These are phyloP conservation scores for Melanostoma mellinum DNA, from an alignment of 2,888 invertebrate genomes.

Conservation along the genomic window DNA sequence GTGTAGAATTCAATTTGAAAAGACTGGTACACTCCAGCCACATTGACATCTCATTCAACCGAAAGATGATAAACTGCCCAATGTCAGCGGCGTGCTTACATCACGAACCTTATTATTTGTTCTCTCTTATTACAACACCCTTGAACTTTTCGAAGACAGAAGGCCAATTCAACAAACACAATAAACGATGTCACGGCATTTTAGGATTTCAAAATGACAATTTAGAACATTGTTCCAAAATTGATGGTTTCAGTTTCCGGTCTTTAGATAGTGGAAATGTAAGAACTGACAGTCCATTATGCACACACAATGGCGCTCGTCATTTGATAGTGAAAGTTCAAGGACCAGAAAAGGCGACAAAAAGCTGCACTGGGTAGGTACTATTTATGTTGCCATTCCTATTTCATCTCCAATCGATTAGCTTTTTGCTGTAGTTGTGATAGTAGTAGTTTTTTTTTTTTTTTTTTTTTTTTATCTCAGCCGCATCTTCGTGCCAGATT, in stretches of 20 bases:
- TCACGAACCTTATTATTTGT: background rate
- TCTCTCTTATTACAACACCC: conserved; percentile 25
- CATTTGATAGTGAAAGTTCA: conserved; percentile 13
- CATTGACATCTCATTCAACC: background rate
- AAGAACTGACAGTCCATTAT: conserved; percentile 7
- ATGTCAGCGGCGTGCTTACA: conserved; percentile 30
- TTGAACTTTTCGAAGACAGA: conserved; percentile 31
- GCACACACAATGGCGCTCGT: background rate
- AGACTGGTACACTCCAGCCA: no score
- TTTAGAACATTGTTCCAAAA: background rate
- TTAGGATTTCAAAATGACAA: background rate
- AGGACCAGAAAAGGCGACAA: conserved; percentile 29
- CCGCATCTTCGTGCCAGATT: background rate
- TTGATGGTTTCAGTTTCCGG: background rate
- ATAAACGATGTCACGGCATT: conserved; percentile 36
- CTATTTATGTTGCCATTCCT: background rate
- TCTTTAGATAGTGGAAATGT: no score
- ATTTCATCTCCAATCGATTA: conserved; percentile 15
- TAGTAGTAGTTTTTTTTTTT: background rate
- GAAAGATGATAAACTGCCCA: conserved; percentile 32
- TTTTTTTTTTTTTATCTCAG: background rate
- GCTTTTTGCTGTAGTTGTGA: background rate
- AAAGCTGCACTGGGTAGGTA: conserved; percentile 1
- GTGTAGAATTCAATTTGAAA: no score
- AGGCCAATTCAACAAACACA: conserved; percentile 8